Percentiles rank a stretch among this genome's conserved stretches.
Conservation (phyloP, 53 echinoderm and acorn worm species). For the Temnopleurus reevesii region DNA sequence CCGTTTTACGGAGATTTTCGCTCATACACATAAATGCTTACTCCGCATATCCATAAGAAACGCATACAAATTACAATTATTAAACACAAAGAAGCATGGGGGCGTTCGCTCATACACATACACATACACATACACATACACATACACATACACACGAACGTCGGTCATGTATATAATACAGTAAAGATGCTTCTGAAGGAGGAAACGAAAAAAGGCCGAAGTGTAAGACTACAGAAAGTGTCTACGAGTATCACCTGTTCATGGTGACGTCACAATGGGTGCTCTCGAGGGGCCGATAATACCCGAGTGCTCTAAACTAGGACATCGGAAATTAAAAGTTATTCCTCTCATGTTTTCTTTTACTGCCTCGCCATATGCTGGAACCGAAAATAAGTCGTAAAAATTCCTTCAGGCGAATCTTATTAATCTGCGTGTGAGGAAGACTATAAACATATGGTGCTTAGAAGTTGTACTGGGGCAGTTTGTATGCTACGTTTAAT, state of each 20-base stretch:
- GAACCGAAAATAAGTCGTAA: neutral
- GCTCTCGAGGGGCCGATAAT: neutral
- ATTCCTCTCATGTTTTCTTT: neutral
- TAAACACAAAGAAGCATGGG: no score
- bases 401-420: neutral
- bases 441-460: neutral
- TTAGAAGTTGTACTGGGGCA: neutral
- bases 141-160: no score
- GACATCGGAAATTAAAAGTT: constrained; percentile 15
- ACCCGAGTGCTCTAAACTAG: neutral
- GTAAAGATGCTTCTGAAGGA: no score
- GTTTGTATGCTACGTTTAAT: neutral
- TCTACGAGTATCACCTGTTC: neutral
- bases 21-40: no score
- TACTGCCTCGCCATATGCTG: neutral
- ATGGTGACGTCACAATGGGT: neutral
- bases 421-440: neutral
- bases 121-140: no score
- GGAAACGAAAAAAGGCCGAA: neutral
- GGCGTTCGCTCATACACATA: no score
- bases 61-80: no score
- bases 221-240: neutral
- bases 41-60: no score
- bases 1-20: no score
- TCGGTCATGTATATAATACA: no score